Percentiles rank a stretch among this genome's conserved stretches.
phyloP scores from a whole-genome alignment of 1,140 invertebrate genomes.

The Panagrolaimus sp. region DNA sequence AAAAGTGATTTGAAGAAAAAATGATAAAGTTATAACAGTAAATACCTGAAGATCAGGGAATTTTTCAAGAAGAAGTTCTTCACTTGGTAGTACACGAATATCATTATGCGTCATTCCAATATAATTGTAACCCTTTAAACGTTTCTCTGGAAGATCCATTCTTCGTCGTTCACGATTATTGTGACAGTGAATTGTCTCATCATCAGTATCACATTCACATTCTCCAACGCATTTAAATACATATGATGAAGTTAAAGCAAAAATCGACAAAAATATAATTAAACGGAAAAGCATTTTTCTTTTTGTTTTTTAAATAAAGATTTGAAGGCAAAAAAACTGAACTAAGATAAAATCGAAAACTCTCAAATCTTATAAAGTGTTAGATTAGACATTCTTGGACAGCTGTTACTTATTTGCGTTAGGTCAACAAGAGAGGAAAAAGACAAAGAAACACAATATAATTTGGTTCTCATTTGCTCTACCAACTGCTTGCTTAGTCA shows the following conservation, averaged over 20 bases:
- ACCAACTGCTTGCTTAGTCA: too few species aligned
- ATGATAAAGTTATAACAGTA: not conserved
- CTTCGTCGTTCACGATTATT: constrained; percentile 25
- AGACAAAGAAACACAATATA: too few species aligned
- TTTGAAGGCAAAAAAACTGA: too few species aligned
- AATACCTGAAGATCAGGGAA: constrained; percentile 38
- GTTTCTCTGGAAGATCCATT: constrained; percentile 25
- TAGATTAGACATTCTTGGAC: too few species aligned
- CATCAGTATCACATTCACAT: constrained; percentile 19
- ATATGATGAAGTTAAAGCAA: constrained; percentile 2
- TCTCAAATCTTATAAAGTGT: too few species aligned
- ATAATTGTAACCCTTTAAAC: constrained; percentile 36
- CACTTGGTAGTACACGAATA: constrained; percentile 31
- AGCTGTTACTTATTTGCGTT: too few species aligned
- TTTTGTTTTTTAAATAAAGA: too few species aligned
- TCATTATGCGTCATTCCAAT: constrained; percentile 40
- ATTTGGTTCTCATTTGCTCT: too few species aligned
- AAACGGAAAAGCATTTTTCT: not conserved
- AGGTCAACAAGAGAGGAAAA: too few species aligned
- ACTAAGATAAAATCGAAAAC: too few species aligned
- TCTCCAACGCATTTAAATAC: constrained; percentile 18
- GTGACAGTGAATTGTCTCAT: constrained; percentile 33
- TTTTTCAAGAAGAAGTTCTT: constrained; percentile 35
- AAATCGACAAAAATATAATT: not conserved
- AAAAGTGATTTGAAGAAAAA: not conserved